Evolutionary conservation across 2,888 invertebrate genomes (phyloP), one percentile per base, ranked within the genome.

Genomic region (Caenorhabditis japonica): DNA sequence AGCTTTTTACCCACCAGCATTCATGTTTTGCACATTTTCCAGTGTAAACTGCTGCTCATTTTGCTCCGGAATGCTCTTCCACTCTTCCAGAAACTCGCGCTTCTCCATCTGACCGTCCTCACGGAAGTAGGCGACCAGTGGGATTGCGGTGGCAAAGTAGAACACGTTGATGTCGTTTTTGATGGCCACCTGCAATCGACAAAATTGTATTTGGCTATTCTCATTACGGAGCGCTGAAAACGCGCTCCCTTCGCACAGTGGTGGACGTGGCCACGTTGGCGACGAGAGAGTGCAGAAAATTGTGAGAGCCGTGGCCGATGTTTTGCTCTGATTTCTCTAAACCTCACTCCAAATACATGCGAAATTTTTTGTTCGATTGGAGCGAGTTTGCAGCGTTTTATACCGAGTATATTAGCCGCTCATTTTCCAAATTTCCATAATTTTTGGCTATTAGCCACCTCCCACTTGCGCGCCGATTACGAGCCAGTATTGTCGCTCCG

Each of bases 81-180:
- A 99, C 4, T 97, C 95, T 61, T 95, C 93, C 76, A 99, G 91
- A 90, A 99, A 99, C 12, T 97, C 94, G 44, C 95, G 91, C 88
- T 99, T 99, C 88, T 99, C 99, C 88, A 99, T 92, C 64, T 72
- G 94, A 0, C 99, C 99, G 89, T 97, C 97, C 88, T 99, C 97
- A 0, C 92, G 91, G 89, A 97, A 97, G 81, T 95, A 92, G 0
- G 94, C 92, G 89, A 97, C 94, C 84, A 94, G 93, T 4, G 97
- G 96, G 44, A 97, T 92, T 66, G 94, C 90, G 85, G 94, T 94
- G 61, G 96, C 95, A 90, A 95, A 97, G 90, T 99, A 99, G 90
- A 97, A 95, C 2, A 99, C 95, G 88, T 96, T 97, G 33, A 99
- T 94, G 89, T 94, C 97, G 90, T 99, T 97, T 90, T 99, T 99